These are phyloP conservation scores for Esox masquinongy DNA, from an alignment of 2,797 vertebrate species.

Conservation along the genomic window DNA sequence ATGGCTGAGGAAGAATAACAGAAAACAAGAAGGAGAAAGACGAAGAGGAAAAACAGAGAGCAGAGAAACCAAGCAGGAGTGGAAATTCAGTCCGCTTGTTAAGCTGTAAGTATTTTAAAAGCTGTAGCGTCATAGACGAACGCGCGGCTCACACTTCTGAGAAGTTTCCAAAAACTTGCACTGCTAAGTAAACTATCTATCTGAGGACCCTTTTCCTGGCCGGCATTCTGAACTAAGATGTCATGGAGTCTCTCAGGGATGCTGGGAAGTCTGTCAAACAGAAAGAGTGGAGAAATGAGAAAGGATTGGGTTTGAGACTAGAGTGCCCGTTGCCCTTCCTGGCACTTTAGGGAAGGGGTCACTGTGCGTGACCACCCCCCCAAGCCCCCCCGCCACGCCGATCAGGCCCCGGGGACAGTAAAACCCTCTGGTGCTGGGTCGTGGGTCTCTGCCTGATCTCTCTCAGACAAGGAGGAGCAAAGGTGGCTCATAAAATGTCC, in stretches of 20 bases:
- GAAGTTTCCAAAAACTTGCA: too few relatives aligned
- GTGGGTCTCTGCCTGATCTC: slow-evolving; percentile 48
- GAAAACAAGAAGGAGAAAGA: slow-evolving; percentile 11
- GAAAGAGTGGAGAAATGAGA: slow-evolving; percentile 18
- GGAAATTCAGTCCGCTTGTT: too few relatives aligned
- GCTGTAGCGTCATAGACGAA: too few relatives aligned
- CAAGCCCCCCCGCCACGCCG: slow-evolving; percentile 50
- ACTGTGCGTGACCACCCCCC: slow-evolving; percentile 7
- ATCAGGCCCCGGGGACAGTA: neutral
- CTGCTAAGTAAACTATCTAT: neutral
- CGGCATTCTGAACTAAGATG: slow-evolving; percentile 22
- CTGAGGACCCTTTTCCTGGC: slow-evolving; percentile 23
- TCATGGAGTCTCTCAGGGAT: neutral
- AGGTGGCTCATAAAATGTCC: slow-evolving; percentile 58
- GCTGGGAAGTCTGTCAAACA: neutral
- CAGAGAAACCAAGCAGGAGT: too few relatives aligned
- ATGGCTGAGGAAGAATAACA: neutral
- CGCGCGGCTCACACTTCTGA: too few relatives aligned
- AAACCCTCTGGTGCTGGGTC: slow-evolving; percentile 35
- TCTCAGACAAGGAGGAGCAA: slow-evolving; percentile 36
- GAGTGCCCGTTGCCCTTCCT: slow-evolving; percentile 41
- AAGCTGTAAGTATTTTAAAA: too few relatives aligned
- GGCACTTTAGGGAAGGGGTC: slow-evolving; percentile 36
- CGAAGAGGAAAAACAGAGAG: neutral
- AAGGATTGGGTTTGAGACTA: slow-evolving; percentile 24